Percentiles rank a stretch among this genome's conserved stretches.
These are phyloP conservation scores for Argyresthia goedartella DNA, from an alignment of 2,888 invertebrate species.

Conservation along the genomic window DNA sequence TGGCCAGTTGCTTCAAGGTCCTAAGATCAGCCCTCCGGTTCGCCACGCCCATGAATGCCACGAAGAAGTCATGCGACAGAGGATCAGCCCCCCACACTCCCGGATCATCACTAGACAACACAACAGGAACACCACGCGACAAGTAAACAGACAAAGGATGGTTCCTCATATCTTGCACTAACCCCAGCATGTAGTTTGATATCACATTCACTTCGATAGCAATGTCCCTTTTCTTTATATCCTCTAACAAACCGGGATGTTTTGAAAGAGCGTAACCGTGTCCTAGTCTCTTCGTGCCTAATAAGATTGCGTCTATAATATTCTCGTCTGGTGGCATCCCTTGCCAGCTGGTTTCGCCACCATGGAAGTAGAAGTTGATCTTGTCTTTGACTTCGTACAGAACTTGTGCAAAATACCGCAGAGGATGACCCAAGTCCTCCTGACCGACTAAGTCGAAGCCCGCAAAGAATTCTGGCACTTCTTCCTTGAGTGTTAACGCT, in stretches of 20 bases:
- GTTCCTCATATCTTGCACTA: constrained; percentile 80
- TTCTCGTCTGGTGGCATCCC: constrained; percentile 78
- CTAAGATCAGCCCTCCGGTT: constrained; percentile 77
- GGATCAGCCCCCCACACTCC: constrained; percentile 82
- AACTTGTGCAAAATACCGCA: constrained; percentile 70
- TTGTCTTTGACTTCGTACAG: constrained; percentile 59
- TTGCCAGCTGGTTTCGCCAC: constrained; percentile 85
- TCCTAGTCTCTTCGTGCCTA: constrained; percentile 82
- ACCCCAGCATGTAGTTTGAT: constrained; percentile 80
- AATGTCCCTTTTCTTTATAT: constrained; percentile 70
- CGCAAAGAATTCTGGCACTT: constrained; percentile 76
- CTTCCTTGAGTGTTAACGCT: constrained; percentile 40
- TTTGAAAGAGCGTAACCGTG: constrained; percentile 82
- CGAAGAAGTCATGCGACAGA: constrained; percentile 83
- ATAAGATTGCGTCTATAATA: constrained; percentile 80
- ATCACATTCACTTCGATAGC: constrained; percentile 85
- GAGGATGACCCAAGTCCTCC: constrained; percentile 78
- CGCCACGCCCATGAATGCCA: constrained; percentile 81
- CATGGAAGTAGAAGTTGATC: constrained; percentile 80
- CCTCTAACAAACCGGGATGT: constrained; percentile 75
- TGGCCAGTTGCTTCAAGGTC: constrained; percentile 79
- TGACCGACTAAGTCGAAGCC: constrained; percentile 88
- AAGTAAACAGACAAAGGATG: constrained; percentile 79
- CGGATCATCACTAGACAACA: constrained; percentile 85
- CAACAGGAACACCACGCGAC: constrained; percentile 77